These are phyloP conservation scores for Anolis sagrei DNA, from an alignment of 2,113 vertebrate species.

Conservation along the genomic window DNA sequence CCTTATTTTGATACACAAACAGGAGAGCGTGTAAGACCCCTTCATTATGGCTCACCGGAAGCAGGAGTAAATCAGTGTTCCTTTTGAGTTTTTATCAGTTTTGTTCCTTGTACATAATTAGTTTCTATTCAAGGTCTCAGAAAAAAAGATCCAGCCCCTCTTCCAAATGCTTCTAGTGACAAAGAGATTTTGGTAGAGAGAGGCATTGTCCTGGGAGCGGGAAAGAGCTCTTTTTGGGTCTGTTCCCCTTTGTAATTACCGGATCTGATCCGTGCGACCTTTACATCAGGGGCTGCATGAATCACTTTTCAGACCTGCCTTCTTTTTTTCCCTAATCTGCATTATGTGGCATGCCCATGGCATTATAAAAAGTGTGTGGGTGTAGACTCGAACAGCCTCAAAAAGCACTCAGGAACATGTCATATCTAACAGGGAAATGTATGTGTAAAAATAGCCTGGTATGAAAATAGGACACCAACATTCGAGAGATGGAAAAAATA, in stretches of 20 bases:
- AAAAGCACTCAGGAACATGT: constrained; percentile 44
- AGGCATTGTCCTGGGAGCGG: neutral
- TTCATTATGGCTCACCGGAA: neutral
- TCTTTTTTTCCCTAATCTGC: neutral
- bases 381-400: constrained; percentile 48
- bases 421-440: neutral
- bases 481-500: constrained; percentile 12
- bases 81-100: neutral
- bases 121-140: neutral
- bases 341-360: constrained; percentile 22
- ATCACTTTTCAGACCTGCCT: neutral
- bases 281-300: neutral
- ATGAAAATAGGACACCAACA: constrained; percentile 19
- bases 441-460: constrained; percentile 13
- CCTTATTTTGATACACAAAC: too few relatives aligned
- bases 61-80: neutral
- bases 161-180: neutral
- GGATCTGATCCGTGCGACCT: constrained; percentile 9
- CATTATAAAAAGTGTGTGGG: constrained; percentile 30
- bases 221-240: neutral
- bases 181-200: neutral
- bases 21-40: too few relatives aligned
- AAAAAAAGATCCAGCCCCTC: neutral
- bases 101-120: neutral
- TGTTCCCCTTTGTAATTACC: neutral